Conservation (phyloP, 1,140 invertebrate species). For the Metaphire vulgaris region DNA sequence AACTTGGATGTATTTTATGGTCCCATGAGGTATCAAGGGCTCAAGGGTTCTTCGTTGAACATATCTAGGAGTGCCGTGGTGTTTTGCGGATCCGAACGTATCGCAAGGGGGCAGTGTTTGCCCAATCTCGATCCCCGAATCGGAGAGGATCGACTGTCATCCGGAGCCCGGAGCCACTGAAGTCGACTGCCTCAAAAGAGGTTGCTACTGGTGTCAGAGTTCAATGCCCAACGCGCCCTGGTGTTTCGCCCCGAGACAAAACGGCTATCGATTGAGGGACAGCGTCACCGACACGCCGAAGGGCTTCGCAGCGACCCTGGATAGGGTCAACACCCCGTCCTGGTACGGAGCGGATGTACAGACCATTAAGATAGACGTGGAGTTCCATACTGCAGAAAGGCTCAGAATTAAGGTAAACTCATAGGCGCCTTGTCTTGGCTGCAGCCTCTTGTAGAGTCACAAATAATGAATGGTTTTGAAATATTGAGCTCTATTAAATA, state of each 20-base stretch:
- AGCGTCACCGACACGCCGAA: not conserved
- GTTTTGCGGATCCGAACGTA: not conserved
- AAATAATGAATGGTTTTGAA: no score
- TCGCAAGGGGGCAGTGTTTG: not conserved
- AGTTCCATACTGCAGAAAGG: conserved; percentile 59
- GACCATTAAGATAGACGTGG: conserved; percentile 59
- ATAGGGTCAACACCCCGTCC: conserved; percentile 49
- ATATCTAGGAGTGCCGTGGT: conserved; percentile 7
- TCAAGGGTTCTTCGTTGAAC: no score
- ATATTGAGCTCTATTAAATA: no score
- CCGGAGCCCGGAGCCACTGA: conserved; percentile 33
- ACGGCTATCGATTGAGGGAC: conserved; percentile 19
- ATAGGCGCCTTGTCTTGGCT: not conserved
- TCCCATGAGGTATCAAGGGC: no score
- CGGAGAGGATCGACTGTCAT: conserved; percentile 35
- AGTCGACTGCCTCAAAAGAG: conserved; percentile 16
- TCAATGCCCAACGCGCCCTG: conserved; percentile 23
- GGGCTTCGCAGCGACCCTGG: conserved; percentile 40
- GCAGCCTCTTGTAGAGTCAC: no score
- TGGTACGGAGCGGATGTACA: conserved; percentile 63
- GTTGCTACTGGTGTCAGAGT: conserved; percentile 25
- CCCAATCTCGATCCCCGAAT: conserved; percentile 4
- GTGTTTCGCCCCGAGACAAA: conserved; percentile 31
- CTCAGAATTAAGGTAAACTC: conserved; percentile 21
- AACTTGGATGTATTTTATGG: no score